Evolutionary conservation across 2,113 vertebrate species (phyloP).

Genomic region (Nycticebus coucang): DNA sequence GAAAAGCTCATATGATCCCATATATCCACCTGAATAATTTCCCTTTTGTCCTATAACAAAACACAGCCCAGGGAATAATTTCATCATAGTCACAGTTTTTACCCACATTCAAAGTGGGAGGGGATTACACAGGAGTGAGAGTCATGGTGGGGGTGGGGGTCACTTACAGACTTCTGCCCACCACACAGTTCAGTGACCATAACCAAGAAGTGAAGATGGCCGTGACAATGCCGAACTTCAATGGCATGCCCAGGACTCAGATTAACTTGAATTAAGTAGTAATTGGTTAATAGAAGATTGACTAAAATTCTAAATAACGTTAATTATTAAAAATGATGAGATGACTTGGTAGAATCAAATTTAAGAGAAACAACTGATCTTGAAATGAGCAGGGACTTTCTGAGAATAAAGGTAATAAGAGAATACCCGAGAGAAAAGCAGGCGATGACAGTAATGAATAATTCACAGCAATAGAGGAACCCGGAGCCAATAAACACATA

Average conservation of each 20-base stretch:
- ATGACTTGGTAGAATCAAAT: neutral
- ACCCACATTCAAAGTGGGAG: neutral
- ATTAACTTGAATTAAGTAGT: constrained; percentile 8
- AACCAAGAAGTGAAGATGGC: neutral
- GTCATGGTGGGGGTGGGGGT: too few species aligned
- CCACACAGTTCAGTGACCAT: neutral
- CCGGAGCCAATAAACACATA: neutral
- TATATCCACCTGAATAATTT: neutral
- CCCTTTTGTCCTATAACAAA: neutral
- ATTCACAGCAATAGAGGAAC: neutral
- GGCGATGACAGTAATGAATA: neutral
- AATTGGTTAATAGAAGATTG: neutral
- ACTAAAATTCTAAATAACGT: neutral
- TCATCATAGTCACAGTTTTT: neutral
- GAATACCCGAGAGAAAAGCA: neutral
- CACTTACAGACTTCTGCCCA: neutral
- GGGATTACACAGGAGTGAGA: neutral
- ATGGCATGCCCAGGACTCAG: neutral
- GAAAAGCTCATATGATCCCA: neutral
- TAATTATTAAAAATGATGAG: neutral
- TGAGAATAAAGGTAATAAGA: constrained; percentile 22
- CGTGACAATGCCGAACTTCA: neutral
- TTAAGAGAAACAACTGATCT: neutral
- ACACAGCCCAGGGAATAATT: neutral
- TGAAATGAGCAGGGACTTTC: neutral